Evolutionary conservation across 2,797 vertebrate species (phyloP).

Genomic region (Scomberomorus guttatus): DNA sequence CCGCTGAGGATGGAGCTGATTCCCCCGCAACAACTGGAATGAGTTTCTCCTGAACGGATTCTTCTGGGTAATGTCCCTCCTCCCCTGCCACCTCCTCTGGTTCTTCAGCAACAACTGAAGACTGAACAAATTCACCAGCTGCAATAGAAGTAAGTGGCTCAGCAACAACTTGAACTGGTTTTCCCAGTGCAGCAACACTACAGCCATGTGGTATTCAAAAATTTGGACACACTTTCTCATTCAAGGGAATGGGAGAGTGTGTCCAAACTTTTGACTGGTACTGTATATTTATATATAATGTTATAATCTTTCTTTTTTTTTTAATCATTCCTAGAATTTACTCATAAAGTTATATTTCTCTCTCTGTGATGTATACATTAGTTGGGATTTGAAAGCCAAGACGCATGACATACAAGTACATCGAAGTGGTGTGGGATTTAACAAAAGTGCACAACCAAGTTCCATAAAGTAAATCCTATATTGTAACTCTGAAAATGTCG

Average conservation of each 20-base stretch:
- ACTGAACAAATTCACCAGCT: conserved; percentile 17
- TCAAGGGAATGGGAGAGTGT: too few species aligned
- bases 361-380: not conserved
- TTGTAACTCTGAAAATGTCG: not conserved
- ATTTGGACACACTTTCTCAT: too few species aligned
- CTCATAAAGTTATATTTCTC: not conserved
- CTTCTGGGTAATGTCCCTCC: not conserved
- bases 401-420: too few species aligned
- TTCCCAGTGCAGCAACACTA: conserved; percentile 1
- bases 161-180: not conserved
- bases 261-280: too few species aligned
- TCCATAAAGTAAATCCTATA: not conserved
- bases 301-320: not conserved
- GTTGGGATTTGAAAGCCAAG: not conserved
- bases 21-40: conserved; percentile 34
- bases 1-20: not conserved
- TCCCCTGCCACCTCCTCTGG: not conserved
- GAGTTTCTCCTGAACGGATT: conserved; percentile 23
- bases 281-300: not conserved
- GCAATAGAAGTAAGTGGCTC: conserved; percentile 15
- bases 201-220: not conserved
- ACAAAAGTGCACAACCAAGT: not conserved
- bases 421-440: not conserved
- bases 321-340: not conserved
- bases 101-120: conserved; percentile 10